Evolutionary conservation across 1,140 invertebrate genomes (phyloP).

Genomic region (Piezodorus guildinii): DNA sequence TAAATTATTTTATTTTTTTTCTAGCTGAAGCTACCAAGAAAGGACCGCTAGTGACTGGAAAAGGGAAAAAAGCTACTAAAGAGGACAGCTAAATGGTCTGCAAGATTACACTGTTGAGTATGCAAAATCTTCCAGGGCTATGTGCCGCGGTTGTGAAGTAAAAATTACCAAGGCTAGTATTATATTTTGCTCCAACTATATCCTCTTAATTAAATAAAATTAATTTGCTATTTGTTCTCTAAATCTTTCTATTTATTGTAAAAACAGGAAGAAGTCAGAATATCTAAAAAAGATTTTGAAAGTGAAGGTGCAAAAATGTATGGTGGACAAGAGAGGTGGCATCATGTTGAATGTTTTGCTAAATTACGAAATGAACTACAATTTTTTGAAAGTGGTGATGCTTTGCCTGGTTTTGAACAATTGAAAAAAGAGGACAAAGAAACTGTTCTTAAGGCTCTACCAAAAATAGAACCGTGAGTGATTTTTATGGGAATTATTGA

Average conservation of each 20-base stretch:
- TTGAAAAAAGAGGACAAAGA: slow-evolving; percentile 65
- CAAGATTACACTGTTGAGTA: slow-evolving; percentile 76
- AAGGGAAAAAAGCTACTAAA: slow-evolving; percentile 35
- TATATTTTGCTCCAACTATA: not conserved
- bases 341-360: slow-evolving; percentile 88
- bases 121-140: slow-evolving; percentile 71
- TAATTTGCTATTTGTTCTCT: not conserved
- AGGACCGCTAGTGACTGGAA: slow-evolving; percentile 25
- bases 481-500: slow-evolving; percentile 15
- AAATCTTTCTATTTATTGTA: not conserved
- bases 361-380: slow-evolving; percentile 59
- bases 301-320: slow-evolving; percentile 64
- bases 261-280: slow-evolving; percentile 56
- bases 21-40: slow-evolving; percentile 12
- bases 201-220: not conserved
- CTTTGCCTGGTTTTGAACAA: slow-evolving; percentile 58
- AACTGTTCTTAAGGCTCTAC: slow-evolving; percentile 52
- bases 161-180: slow-evolving; percentile 63
- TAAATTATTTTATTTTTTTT: slow-evolving; percentile 22
- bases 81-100: slow-evolving; percentile 26
- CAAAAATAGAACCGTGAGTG: slow-evolving; percentile 37
- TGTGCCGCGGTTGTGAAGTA: slow-evolving; percentile 72
- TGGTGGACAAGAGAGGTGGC: slow-evolving; percentile 72
- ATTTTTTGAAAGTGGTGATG: slow-evolving; percentile 58
- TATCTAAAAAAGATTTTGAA: slow-evolving; percentile 79